Percentiles rank a stretch among this genome's conserved stretches.
Evolutionary conservation across 2,113 vertebrate genomes (phyloP).

Genomic region (Ibidorhyncha struthersii): DNA sequence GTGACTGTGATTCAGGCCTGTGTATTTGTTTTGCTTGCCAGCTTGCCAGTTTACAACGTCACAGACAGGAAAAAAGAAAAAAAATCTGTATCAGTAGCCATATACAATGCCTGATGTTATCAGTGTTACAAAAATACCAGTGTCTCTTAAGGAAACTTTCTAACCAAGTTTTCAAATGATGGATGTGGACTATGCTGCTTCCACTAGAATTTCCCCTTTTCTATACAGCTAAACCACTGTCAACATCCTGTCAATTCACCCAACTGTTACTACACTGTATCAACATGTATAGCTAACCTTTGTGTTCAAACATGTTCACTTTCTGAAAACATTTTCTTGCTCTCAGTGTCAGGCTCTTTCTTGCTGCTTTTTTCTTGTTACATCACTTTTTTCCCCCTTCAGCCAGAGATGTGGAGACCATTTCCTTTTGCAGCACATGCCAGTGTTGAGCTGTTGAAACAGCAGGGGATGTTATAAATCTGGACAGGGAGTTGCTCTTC

Average conservation of each 20-base stretch:
- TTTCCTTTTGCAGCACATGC: slow-evolving; percentile 10
- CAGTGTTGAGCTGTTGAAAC: not conserved
- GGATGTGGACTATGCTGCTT: not conserved
- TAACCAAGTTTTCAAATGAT: not conserved
- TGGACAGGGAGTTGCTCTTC: not conserved
- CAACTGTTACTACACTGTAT: not conserved
- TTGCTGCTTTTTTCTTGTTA: not conserved
- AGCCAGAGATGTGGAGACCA: not conserved
- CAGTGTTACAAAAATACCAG: not conserved
- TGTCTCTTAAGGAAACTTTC: not conserved
- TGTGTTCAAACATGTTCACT: not conserved
- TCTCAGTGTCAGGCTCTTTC: not conserved
- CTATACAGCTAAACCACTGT: not conserved
- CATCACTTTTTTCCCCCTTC: not conserved
- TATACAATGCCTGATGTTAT: not conserved
- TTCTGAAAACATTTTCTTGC: not conserved
- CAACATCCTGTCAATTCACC: not conserved
- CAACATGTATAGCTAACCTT: not conserved
- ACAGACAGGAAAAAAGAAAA: not conserved
- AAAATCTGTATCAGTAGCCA: not conserved
- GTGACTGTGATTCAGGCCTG: not conserved
- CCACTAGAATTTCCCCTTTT: not conserved
- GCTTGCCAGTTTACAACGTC: not conserved
- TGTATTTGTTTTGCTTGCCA: not conserved
- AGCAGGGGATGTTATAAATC: slow-evolving; percentile 39